Base-by-base conservation (phyloP, 53 echinoderm and acorn worm genomes). In the Astropecten irregularis region DNA sequence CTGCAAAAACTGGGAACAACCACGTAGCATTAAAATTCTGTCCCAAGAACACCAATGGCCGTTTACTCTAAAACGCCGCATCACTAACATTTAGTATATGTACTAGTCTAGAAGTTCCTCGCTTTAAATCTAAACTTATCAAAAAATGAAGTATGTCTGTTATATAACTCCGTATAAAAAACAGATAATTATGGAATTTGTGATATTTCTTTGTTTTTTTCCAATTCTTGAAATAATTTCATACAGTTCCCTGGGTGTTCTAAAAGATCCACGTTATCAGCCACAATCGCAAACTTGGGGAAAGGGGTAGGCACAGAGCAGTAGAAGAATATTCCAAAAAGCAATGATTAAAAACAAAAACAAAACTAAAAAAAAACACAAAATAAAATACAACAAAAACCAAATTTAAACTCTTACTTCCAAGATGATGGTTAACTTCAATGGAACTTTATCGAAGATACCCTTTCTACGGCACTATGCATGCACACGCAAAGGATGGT, bases 271-370 rank as follows among this genome's bases (percentile, higher is more conserved):
- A 1, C 9, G 10, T n/a, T 21, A 21, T 49, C 79, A 79, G 79
- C 79, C 79, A 62, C 79, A 79, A 79, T 79, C 79, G 79, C 79
- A 79, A 79, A 79, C 79, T 61, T 62, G 62, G 61, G 79, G 36
- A 19, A 2, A 40, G 66, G 61, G 31, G 65, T 11, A 58, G 30
- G 59, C 8, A 14, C 13, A 29, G 9, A 2, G 27, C 30, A 2
- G 21, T 13, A 58, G 9, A 71, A 71, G 11, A 50, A 32, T 3
- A 9, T 3, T 9, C 29, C 7, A 22, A 30, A 50, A 71, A 49
- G 49, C 30, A 69, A 69, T n/a, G n/a, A n/a, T n/a, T n/a, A n/a
- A n/a, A n/a, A n/a, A n/a, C n/a, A n/a, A n/a, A n/a, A n/a, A n/a
- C n/a, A n/a, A n/a, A 66, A 64, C 33, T 19, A 35, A n/a, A 66